Conservation (phyloP, 2,888 invertebrate genomes). For the Drosophila silvestris region DNA sequence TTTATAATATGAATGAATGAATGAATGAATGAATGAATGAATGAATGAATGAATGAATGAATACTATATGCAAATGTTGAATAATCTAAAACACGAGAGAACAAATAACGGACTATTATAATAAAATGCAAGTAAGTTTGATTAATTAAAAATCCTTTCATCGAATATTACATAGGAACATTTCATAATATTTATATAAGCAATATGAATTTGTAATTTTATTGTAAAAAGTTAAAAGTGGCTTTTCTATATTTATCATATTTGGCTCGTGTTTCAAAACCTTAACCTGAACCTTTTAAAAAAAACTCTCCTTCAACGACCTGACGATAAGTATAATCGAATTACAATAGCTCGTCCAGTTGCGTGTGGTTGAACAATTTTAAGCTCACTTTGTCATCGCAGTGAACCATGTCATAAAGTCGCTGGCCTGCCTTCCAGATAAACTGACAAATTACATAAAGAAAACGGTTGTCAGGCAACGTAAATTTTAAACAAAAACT, state of each 20-base stretch:
- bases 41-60: conserved; percentile 50
- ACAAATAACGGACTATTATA: background rate
- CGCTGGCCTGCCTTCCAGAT: conserved; percentile 34
- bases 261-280: conserved; percentile 9
- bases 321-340: conserved; percentile 10
- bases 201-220: background rate
- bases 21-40: no score
- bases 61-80: conserved; percentile 19
- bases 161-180: no score
- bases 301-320: conserved; percentile 15
- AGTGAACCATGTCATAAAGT: conserved; percentile 71
- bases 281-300: conserved; percentile 6
- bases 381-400: conserved; percentile 30
- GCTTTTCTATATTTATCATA: background rate
- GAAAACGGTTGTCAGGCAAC: conserved; percentile 40
- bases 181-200: background rate
- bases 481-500: conserved; percentile 41
- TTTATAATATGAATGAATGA: conserved; percentile 42
- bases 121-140: background rate
- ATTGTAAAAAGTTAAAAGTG: background rate
- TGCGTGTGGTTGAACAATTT: conserved; percentile 66
- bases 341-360: conserved; percentile 37
- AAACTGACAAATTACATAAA: conserved; percentile 42
- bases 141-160: background rate
- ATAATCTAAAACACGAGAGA: conserved; percentile 4